Evolutionary conservation across 2,888 invertebrate genomes (phyloP).

Genomic region (Vanessa cardui): DNA sequence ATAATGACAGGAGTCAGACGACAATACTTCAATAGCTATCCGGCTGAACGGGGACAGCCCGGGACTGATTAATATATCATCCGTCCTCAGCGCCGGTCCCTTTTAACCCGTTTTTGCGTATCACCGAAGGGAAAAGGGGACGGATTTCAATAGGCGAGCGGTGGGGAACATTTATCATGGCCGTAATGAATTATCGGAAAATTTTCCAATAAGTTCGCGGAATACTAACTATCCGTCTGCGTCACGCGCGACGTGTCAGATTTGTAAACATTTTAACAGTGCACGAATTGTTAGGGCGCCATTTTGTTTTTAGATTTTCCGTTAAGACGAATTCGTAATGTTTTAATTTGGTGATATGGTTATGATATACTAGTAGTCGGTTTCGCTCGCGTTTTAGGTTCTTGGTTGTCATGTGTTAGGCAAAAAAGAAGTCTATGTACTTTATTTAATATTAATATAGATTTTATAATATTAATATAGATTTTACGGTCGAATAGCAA

Average conservation of each 20-base stretch:
- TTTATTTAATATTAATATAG: too few relatives aligned
- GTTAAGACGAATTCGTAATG: too few relatives aligned
- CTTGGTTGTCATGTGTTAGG: too few relatives aligned
- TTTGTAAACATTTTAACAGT: constrained; percentile 11
- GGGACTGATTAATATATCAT: constrained; percentile 78
- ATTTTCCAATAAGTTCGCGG: constrained; percentile 67
- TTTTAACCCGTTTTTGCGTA: constrained; percentile 79
- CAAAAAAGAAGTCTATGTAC: too few relatives aligned
- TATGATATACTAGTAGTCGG: too few relatives aligned
- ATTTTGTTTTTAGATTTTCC: too few relatives aligned
- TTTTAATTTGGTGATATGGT: too few relatives aligned
- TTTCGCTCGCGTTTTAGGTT: too few relatives aligned
- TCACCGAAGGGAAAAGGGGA: constrained; percentile 79
- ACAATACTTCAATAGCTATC: constrained; percentile 59
- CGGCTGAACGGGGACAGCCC: constrained; percentile 62
- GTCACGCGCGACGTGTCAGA: constrained; percentile 22
- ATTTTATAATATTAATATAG: too few relatives aligned
- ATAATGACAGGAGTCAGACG: constrained; percentile 35
- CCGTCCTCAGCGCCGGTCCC: constrained; percentile 66
- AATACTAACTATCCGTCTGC: constrained; percentile 40
- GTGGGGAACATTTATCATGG: constrained; percentile 78
- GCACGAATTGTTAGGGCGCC: neutral
- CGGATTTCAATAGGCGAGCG: constrained; percentile 70
- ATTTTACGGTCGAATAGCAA: too few relatives aligned
- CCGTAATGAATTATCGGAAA: constrained; percentile 78